phyloP scores from a whole-genome alignment of 2,888 invertebrate genomes.

The Synergus japonicus region DNA sequence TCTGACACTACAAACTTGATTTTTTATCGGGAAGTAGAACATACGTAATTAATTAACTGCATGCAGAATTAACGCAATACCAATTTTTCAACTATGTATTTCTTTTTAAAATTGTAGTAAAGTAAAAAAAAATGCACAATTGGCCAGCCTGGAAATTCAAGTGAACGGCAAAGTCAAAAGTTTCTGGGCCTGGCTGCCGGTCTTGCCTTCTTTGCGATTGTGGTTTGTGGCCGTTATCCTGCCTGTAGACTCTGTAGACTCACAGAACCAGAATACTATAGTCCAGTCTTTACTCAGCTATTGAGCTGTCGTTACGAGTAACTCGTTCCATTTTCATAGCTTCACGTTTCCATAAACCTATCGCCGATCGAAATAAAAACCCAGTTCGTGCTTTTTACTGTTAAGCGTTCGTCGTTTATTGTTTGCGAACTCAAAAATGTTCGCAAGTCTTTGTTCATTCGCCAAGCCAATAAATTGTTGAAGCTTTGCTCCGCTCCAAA shows the following conservation, averaged over 20 bases:
- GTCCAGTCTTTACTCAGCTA: slow-evolving; percentile 11
- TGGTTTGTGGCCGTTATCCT: background rate
- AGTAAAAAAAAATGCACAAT: background rate
- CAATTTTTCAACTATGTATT: background rate
- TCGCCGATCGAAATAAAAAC: background rate
- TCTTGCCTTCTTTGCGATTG: no score
- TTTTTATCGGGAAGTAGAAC: background rate
- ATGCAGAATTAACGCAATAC: background rate
- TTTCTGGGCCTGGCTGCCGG: no score
- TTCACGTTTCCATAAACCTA: slow-evolving; percentile 1
- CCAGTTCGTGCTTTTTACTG: background rate
- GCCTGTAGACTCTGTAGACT: slow-evolving; percentile 7
- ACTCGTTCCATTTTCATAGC: background rate
- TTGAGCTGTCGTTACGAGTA: background rate
- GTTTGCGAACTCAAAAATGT: background rate
- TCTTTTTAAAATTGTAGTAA: background rate
- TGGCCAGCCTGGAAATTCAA: slow-evolving; percentile 17
- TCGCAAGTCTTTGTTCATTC: background rate
- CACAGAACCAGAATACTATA: background rate
- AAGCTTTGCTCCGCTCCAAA: background rate
- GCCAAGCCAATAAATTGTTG: background rate
- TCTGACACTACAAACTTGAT: background rate
- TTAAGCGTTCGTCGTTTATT: background rate
- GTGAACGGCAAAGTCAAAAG: background rate
- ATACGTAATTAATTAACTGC: no score